These are phyloP conservation scores for Alligator mississippiensis DNA, from an alignment of 2,113 vertebrate genomes.

Conservation along the genomic window DNA sequence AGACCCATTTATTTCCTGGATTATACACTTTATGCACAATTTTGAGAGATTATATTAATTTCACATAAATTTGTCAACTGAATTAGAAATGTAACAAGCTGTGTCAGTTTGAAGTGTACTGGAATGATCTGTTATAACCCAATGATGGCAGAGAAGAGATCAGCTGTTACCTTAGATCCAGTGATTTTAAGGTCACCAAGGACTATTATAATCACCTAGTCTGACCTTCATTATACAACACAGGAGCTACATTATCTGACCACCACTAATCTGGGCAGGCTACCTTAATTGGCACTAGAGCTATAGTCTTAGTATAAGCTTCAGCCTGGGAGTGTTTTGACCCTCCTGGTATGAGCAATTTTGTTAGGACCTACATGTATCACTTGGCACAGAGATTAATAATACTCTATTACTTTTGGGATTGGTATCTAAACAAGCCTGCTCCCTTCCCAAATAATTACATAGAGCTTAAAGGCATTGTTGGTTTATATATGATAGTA, in stretches of 20 bases:
- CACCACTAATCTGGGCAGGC: not conserved
- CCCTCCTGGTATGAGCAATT: constrained; percentile 6
- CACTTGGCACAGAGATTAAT: constrained; percentile 30
- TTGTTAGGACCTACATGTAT: constrained; percentile 15
- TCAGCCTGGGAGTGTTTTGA: constrained; percentile 10
- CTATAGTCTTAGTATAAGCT: not conserved
- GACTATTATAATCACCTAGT: not conserved
- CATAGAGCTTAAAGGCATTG: not conserved
- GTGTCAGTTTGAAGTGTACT: constrained; percentile 46
- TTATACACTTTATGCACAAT: constrained; percentile 11
- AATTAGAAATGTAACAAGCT: constrained; percentile 52
- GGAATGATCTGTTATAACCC: constrained; percentile 14
- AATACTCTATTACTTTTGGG: constrained; percentile 34
- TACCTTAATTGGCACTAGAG: not conserved
- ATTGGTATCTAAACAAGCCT: constrained; percentile 28
- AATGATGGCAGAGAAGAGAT: constrained; percentile 24
- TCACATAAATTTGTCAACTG: constrained; percentile 59
- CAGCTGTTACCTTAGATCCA: constrained; percentile 1
- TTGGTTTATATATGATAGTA: constrained; percentile 10
- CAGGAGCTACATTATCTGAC: not conserved
- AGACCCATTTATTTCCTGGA: constrained; percentile 37
- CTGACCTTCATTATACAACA: not conserved
- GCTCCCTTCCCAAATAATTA: constrained; percentile 11
- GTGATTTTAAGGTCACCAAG: constrained; percentile 8
- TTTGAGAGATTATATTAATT: constrained; percentile 52